Base-by-base conservation (phyloP, 2,113 vertebrate genomes). In the Sinocyclocheilus anshuiensis region DNA sequence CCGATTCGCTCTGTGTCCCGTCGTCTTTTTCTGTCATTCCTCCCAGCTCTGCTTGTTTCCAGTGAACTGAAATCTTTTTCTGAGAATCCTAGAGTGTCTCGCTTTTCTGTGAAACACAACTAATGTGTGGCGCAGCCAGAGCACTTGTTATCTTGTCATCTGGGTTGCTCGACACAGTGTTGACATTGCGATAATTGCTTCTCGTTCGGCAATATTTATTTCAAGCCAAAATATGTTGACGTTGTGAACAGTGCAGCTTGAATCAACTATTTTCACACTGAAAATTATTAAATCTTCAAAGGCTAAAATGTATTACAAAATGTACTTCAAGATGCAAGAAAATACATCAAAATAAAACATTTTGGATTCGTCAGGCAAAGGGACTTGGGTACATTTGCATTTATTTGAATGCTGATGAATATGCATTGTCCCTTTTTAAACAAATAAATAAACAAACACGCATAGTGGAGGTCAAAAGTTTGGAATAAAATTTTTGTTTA, bases 51-150 rank as follows among this genome's bases (percentile, higher is more conserved):
- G n/a, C 36, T 84, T 63, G 78, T 88, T 89, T 92, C 87, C 80
- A 83, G 89, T 83, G 84, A 93, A 93, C 90, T 87, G 77, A 77
- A 76, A 84, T 72, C 50, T 29, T 74, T 86, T 91, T 93, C 91
- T 89, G 89, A 63, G 91, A 93, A 94, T 91, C 90, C 89, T 63
- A 87, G 89, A 93, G 89, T 93, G 91, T 89, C 87, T 78, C 24
- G 1, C 26, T 83, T 86, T 83, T 83, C 77, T 53, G 72, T 48
- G 81, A 74, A 83, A 74, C 8, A 15, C 81, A 48, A 82, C 80
- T 13, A 22, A 53, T 33, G 26, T 36, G 29, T 55, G 63, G 12
- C 24, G 20, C 18, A 20, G 4, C 4, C 24, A 1, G 18, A 18
- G 80, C 50, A 10, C 50, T 57, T 24, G 50, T 74, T 83, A 74